Evolutionary conservation across 2,797 vertebrate genomes (phyloP).

Genomic region (Heterohyrax brucei): DNA sequence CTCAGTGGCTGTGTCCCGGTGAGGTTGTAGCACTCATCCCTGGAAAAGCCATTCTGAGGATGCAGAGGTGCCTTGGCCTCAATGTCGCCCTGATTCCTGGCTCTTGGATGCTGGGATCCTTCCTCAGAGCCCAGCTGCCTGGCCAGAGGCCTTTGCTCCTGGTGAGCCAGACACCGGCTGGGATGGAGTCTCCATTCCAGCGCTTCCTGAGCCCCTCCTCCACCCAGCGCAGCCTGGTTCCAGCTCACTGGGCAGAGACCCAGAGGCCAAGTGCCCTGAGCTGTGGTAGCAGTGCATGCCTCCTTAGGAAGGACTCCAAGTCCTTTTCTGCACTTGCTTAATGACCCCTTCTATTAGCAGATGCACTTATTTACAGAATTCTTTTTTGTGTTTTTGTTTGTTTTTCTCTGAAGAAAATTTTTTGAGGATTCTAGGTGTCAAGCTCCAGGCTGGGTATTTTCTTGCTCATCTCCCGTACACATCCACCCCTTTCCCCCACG

Average conservation of each 20-base stretch:
- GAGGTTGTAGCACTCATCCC: neutral
- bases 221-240: neutral
- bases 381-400: neutral
- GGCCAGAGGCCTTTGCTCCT: neutral
- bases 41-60: neutral
- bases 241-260: neutral
- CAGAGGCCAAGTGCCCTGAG: neutral
- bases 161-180: neutral
- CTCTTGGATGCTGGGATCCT: neutral
- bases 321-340: neutral
- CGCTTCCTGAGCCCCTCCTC: neutral
- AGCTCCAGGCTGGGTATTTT: neutral
- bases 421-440: neutral
- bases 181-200: rapidly evolving
- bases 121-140: rapidly evolving
- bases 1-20: neutral
- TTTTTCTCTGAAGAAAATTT: neutral
- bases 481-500: neutral
- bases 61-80: neutral
- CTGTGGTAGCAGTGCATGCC: neutral
- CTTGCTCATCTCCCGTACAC: neutral
- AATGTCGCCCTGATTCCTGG: neutral
- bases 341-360: neutral
- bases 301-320: neutral
- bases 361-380: too few relatives aligned